These are phyloP conservation scores for Limnephilus rhombicus DNA, from an alignment of 2,888 invertebrate species.

Conservation along the genomic window DNA sequence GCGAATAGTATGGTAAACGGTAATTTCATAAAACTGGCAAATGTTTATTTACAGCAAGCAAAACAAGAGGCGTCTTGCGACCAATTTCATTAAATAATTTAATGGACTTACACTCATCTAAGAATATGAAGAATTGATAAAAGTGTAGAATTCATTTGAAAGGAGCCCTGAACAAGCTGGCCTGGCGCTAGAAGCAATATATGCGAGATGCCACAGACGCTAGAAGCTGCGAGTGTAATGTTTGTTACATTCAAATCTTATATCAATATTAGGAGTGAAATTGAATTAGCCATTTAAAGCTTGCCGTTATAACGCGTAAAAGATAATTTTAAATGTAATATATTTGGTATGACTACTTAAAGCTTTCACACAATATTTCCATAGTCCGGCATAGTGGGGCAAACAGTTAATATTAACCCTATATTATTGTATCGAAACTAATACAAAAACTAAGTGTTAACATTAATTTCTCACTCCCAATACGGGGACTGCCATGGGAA, in stretches of 20 bases:
- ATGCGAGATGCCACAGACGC: background rate
- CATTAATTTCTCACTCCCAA: constrained; percentile 32
- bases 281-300: constrained; percentile 13
- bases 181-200: background rate
- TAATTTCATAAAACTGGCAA: constrained; percentile 40
- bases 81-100: constrained; percentile 2
- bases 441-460: constrained; percentile 51
- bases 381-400: background rate
- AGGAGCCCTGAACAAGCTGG: constrained; percentile 7
- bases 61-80: background rate
- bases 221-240: constrained; percentile 7
- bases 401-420: constrained; percentile 40
- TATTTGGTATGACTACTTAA: constrained; percentile 57
- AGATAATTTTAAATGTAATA: constrained; percentile 46
- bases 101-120: constrained; percentile 17
- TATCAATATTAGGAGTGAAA: constrained; percentile 20
- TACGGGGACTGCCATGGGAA: constrained; percentile 2
- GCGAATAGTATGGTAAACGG: background rate
- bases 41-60: constrained; percentile 45
- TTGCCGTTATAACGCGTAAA: background rate
- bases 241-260: constrained; percentile 6
- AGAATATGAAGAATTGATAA: constrained; percentile 23
- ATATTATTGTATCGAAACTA: constrained; percentile 47
- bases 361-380: constrained; percentile 53
- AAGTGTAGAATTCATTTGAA: background rate